These are phyloP conservation scores for Nannobrachium achirus DNA, from an alignment of 2,113 vertebrate genomes.

Conservation along the genomic window DNA sequence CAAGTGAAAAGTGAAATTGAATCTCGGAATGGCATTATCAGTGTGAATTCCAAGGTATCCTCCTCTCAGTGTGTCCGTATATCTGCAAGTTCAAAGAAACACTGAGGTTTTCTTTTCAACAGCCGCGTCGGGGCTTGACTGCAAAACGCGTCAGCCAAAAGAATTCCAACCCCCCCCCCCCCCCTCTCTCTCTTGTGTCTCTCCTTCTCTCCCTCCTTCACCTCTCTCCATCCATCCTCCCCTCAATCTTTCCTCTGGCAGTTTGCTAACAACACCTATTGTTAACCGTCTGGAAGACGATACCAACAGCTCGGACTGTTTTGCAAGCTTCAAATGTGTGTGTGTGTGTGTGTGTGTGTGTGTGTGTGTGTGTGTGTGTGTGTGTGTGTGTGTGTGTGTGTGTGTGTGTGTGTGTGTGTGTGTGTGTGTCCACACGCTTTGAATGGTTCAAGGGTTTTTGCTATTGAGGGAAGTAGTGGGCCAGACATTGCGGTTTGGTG, in stretches of 20 bases:
- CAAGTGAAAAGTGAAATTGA: constrained; percentile 42
- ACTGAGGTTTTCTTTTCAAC: constrained; percentile 36
- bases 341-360: background rate
- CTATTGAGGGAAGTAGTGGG: constrained; percentile 1
- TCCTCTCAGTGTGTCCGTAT: constrained; percentile 22
- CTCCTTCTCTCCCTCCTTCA: constrained; percentile 15
- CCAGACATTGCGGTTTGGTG: constrained; percentile 18
- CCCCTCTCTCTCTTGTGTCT: background rate
- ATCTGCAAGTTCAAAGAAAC: constrained; percentile 50
- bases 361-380: too few species aligned
- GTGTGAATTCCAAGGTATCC: constrained; percentile 36
- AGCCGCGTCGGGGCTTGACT: constrained; percentile 41
- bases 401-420: too few species aligned
- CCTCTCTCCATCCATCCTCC: constrained; percentile 32
- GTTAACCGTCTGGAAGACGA: constrained; percentile 50
- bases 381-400: too few species aligned
- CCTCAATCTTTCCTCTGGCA: constrained; percentile 35
- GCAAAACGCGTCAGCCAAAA: constrained; percentile 36
- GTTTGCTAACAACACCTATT: constrained; percentile 51
- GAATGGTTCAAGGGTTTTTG: too few species aligned
- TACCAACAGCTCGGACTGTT: constrained; percentile 33
- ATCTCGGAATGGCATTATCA: constrained; percentile 44
- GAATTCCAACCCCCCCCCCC: constrained; percentile 25
- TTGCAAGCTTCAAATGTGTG: constrained; percentile 29
- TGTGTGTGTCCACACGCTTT: too few species aligned